These are phyloP conservation scores for Andrena hattorfiana DNA, from an alignment of 2,888 invertebrate species.

Conservation along the genomic window DNA sequence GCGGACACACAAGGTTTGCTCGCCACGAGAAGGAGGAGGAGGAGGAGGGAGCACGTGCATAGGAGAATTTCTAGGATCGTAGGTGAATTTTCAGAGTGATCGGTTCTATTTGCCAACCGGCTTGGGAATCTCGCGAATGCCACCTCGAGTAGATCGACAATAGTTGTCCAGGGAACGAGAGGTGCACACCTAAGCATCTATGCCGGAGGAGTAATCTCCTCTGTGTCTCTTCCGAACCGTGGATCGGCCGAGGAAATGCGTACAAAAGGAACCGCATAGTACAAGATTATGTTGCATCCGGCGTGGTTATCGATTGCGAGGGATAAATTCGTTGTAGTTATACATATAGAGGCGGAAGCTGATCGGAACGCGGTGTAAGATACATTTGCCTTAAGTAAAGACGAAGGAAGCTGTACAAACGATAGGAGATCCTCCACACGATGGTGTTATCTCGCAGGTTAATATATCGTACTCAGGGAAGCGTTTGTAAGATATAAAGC, in stretches of 20 bases:
- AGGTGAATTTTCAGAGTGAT: conserved; percentile 10
- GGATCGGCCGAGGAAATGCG: neutral
- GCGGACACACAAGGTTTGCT: conserved; percentile 12
- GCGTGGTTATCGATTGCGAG: conserved; percentile 8
- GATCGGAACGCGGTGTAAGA: conserved; percentile 44
- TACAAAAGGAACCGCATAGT: conserved; percentile 1
- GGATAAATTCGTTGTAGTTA: conserved; percentile 21
- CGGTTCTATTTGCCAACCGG: conserved; percentile 11
- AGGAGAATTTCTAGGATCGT: neutral
- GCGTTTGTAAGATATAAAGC: neutral
- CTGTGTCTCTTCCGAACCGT: neutral
- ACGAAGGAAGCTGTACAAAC: conserved; percentile 39
- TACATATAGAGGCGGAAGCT: neutral
- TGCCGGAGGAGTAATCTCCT: neutral
- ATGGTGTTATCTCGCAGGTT: neutral
- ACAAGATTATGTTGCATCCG: conserved; percentile 4
- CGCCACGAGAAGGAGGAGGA: neutral
- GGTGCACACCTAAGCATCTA: neutral
- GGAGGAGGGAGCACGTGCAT: neutral
- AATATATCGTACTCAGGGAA: neutral
- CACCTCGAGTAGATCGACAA: neutral
- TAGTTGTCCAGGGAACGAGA: too few species aligned
- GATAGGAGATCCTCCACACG: conserved; percentile 4
- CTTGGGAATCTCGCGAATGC: neutral
- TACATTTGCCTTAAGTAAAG: conserved; percentile 59